Base-by-base conservation (phyloP, 2,888 invertebrate species). In the Amiota minor region DNA sequence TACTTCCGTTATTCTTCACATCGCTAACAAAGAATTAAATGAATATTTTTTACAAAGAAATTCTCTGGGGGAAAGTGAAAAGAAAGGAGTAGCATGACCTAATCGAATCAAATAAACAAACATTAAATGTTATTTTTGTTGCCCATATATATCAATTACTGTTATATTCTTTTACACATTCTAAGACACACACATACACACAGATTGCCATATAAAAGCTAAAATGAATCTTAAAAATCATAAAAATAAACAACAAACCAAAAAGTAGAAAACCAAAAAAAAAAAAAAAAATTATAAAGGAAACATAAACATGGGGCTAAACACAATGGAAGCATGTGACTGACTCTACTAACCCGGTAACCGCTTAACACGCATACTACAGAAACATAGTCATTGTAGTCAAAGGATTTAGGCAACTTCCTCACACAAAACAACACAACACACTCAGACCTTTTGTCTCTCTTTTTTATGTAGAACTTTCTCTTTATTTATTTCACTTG, bases 321-420 rank as follows among this genome's bases (percentile, higher is more conserved):
- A 49, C 71, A 72, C 79, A 64, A 78, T 79, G 73, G n/a, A 61
- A 72, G 72, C 47, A 23, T 72, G 70, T 64, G 69, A 14, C 72
- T 35, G 35, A 35, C 35, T 35, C 35, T 64, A 71, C 18, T 49
- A 56, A 72, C 65, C 46, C 50, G 70, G 61, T 65, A 71, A 67
- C 72, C 77, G 75, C 72, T 77, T 76, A 76, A 70, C 70, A 72
- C 70, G n/a, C 47, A 23, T 55, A 16, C 35, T 35, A 35, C 2
- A 35, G 35, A 2, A 23, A 23, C 23, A 23, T 23, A 23, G 23
- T 23, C 23, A 23, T 23, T 2, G 23, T 35, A 35, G 35, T 35
- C 6, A 35, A 35, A 35, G 35, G 35, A 35, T 35, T 35, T 35
- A 35, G 35, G 35, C 35, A 35, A 35, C 35, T 35, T 35, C 35